A percentile compares a stretch with the other conserved stretches of the same genome.
Conservation (phyloP, 2,888 invertebrate genomes). For the Caenorhabditis panamensis region DNA sequence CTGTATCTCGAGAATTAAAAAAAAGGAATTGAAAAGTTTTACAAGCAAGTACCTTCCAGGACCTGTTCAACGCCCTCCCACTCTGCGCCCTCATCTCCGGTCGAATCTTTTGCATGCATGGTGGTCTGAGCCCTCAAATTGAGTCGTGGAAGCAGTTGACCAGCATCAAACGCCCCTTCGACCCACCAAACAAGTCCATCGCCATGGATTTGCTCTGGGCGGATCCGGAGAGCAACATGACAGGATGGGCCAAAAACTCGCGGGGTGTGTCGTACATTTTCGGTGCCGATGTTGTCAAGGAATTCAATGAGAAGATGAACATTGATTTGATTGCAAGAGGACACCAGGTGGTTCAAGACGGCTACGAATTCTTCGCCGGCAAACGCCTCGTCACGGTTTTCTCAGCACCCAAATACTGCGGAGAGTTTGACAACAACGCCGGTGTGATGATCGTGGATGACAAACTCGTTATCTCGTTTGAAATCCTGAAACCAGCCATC, state of each 20-base stretch:
- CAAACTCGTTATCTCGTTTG: slow-evolving; percentile 52
- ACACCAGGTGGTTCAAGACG: slow-evolving; percentile 67
- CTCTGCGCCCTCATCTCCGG: slow-evolving; percentile 65
- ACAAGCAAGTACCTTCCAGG: slow-evolving; percentile 43
- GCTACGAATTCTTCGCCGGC: slow-evolving; percentile 64
- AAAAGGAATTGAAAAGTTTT: background rate
- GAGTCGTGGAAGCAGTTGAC: slow-evolving; percentile 60
- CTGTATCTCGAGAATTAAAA: too few species aligned
- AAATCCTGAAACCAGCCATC: slow-evolving; percentile 49
- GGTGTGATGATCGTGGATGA: slow-evolving; percentile 67
- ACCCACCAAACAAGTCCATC: slow-evolving; percentile 64
- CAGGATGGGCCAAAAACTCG: slow-evolving; percentile 67
- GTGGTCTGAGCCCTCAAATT: slow-evolving; percentile 65
- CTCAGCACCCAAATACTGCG: slow-evolving; percentile 69
- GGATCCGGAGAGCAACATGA: slow-evolving; percentile 63
- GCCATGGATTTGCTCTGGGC: slow-evolving; percentile 71
- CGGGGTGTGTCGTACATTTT: slow-evolving; percentile 71
- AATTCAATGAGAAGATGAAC: slow-evolving; percentile 69
- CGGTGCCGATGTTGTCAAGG: slow-evolving; percentile 66
- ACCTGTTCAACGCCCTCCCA: slow-evolving; percentile 69
- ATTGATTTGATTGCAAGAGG: slow-evolving; percentile 70
- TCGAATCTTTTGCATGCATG: slow-evolving; percentile 73
- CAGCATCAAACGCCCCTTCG: slow-evolving; percentile 64
- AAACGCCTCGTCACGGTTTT: slow-evolving; percentile 64
- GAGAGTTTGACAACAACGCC: slow-evolving; percentile 71